Evolutionary conservation across 2,888 invertebrate species (phyloP), one percentile per base, ranked within the genome.

Genomic region (Pyrrhosoma nymphula): DNA sequence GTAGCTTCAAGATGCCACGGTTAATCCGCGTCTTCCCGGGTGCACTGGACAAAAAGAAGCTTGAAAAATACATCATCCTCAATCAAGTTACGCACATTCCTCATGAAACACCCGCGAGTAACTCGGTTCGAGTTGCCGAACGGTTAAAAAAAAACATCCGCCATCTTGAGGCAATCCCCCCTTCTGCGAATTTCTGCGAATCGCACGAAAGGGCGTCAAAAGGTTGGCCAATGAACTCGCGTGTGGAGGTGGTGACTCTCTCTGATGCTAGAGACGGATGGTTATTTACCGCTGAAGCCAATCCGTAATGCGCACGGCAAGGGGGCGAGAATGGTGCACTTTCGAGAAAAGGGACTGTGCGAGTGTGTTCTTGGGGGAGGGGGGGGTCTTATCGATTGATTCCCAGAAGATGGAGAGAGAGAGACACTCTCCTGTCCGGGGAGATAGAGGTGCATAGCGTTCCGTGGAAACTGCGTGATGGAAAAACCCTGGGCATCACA

Each of bases 81-180:
- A 47, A 8, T 8, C 47, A 8, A 47, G 47, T 47, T 47, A 47
- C 47, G 47, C 47, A 47, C 47, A 47, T 47, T 47, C 8, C 8
- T 47, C 47, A 8, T 8, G 8, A 47, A 47, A 47, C 2, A 47
- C 47, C 47, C 47, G 47, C 47, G 47, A 4, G 8, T n/a, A 47
- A 47, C 47, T 47, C 47, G 47, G 47, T 47, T 47, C 47, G 47
- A 8, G 47, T 47, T 63, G 56, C 47, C 47, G 63, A 39, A 35
- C 47, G 63, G 39, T 26, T 63, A 47, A 93, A 93, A 75, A 56
- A n/a, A 39, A 69, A 16, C 20, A 55, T 93, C 93, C 93, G 93
- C 93, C 93, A 93, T 93, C 93, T 93, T 93, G 93, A 55, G 69
- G 63, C n/a, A n/a, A n/a, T n/a, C 75, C 63, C 47, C 47, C 47